Conservation (phyloP, 2,113 vertebrate species). For the Oreamnos americanus region DNA sequence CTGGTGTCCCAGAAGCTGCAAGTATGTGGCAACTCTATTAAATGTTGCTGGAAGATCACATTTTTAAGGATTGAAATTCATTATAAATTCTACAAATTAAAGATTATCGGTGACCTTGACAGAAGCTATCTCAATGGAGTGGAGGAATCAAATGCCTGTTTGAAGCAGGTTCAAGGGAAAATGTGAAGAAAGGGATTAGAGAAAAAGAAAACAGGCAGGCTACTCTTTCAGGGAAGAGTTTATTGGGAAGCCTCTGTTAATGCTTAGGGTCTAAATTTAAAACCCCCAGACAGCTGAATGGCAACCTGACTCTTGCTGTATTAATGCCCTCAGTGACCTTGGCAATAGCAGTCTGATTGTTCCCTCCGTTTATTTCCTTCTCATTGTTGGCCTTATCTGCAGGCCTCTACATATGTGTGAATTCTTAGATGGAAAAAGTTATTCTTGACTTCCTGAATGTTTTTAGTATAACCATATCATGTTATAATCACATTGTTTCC, state of each 20-base stretch:
- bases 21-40: background rate
- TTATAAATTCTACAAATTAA: slow-evolving; percentile 6
- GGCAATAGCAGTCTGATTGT: too few species aligned
- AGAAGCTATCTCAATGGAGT: background rate
- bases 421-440: background rate
- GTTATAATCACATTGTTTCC: background rate
- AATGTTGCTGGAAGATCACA: background rate
- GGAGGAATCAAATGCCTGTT: background rate
- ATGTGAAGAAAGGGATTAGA: background rate
- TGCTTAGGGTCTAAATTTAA: background rate
- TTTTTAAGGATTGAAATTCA: background rate
- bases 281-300: background rate
- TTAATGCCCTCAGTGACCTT: background rate
- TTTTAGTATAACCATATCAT: background rate
- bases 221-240: background rate
- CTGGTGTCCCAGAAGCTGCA: background rate
- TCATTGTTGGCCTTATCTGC: background rate
- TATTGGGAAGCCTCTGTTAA: background rate
- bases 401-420: background rate
- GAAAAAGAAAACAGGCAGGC: background rate
- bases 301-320: background rate
- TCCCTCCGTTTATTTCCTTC: background rate
- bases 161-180: background rate
- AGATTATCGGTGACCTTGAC: background rate
- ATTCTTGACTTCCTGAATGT: background rate